phyloP scores from a whole-genome alignment of 2,113 vertebrate species.

The Eidolon helvum region DNA sequence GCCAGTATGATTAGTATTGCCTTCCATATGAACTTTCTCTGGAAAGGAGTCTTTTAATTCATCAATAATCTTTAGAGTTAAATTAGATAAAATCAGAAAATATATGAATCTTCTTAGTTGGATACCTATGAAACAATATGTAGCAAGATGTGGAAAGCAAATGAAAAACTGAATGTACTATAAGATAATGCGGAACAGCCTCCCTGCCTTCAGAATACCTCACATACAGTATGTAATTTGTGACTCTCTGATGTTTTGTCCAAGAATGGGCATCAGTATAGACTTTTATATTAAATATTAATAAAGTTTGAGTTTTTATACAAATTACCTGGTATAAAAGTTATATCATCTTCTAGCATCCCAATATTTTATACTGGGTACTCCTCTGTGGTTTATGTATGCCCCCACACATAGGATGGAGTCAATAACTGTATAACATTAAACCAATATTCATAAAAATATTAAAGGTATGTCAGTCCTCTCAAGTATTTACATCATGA shows the following conservation, averaged over 20 bases:
- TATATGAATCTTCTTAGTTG: not conserved
- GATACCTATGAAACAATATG: not conserved
- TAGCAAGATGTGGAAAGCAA: not conserved
- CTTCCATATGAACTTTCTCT: not conserved
- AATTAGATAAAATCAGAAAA: not conserved
- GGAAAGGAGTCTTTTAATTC: not conserved
- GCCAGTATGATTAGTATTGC: not conserved
- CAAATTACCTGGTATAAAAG: not conserved
- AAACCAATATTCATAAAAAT: not conserved
- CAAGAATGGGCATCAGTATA: not conserved
- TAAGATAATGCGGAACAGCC: not conserved
- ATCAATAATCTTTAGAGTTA: not conserved
- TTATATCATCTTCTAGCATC: not conserved
- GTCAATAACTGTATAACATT: not conserved
- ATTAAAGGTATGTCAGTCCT: not conserved
- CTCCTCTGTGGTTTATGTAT: not conserved
- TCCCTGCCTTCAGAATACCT: not conserved
- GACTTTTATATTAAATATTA: not conserved
- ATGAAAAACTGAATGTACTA: not conserved
- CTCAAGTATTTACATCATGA: not conserved
- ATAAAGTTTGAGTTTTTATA: not conserved
- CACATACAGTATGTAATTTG: not conserved
- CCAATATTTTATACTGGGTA: not conserved
- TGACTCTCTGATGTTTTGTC: not conserved
- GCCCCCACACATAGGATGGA: accelerated